These are phyloP conservation scores for Geopemphigus sp. DNA, from an alignment of 1,140 invertebrate genomes.

Conservation along the genomic window DNA sequence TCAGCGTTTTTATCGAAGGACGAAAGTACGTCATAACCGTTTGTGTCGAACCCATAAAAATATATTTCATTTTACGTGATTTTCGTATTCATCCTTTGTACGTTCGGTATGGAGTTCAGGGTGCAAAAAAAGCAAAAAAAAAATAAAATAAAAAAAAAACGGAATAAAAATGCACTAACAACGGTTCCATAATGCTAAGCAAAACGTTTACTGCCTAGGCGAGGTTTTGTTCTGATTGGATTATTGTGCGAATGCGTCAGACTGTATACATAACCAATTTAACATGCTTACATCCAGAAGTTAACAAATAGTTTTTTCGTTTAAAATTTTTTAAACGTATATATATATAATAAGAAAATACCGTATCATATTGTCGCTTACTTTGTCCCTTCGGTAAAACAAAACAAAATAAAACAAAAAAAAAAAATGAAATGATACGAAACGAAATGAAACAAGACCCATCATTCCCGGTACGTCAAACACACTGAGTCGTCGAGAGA, in stretches of 20 bases:
- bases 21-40: conserved; percentile 39
- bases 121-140: neutral
- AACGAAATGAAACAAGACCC: neutral
- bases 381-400: neutral
- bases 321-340: neutral
- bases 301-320: conserved; percentile 4
- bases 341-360: neutral
- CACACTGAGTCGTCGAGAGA: conserved; percentile 7
- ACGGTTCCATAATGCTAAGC: conserved; percentile 13
- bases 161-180: neutral
- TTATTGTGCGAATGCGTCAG: conserved; percentile 21
- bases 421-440: neutral
- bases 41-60: conserved; percentile 8
- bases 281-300: conserved; percentile 31
- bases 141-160: neutral
- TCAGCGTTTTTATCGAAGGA: conserved; percentile 34
- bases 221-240: conserved; percentile 23
- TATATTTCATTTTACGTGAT: conserved; percentile 11
- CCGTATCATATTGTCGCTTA: neutral
- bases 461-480: conserved; percentile 1
- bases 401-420: too few relatives aligned
- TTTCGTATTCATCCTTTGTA: conserved; percentile 32
- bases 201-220: conserved; percentile 31
- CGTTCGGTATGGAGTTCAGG: neutral
- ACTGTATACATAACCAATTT: conserved; percentile 30